Conservation (phyloP, 1,140 invertebrate species). For the Drosophila pruinosa region DNA sequence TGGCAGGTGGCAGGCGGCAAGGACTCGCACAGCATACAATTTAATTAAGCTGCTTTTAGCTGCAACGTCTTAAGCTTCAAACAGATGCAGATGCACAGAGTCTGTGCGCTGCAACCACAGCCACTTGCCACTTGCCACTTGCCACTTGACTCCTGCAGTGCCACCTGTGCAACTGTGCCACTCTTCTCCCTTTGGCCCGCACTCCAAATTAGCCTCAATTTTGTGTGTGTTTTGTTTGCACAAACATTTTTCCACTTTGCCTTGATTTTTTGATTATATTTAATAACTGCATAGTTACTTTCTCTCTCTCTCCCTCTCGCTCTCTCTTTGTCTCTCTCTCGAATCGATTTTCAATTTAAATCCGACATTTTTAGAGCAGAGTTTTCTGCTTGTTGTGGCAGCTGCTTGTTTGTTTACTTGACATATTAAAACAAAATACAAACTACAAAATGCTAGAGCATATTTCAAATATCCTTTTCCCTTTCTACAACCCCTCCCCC, state of each 20-base stretch:
- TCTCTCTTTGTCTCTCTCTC: conserved; percentile 1
- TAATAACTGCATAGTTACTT: neutral
- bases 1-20: neutral
- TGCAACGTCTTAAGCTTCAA: conserved; percentile 47
- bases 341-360: conserved; percentile 45
- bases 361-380: conserved; percentile 5
- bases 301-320: neutral
- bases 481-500: too few species aligned
- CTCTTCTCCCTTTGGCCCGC: neutral
- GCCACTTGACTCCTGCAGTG: conserved; percentile 68
- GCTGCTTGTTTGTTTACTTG: conserved; percentile 23
- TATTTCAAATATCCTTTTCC: conserved; percentile 20
- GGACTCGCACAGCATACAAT: conserved; percentile 31
- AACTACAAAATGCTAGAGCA: conserved; percentile 18
- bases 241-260: neutral
- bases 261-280: neutral
- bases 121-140: conserved; percentile 69
- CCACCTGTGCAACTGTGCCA: conserved; percentile 16
- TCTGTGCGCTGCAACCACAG: conserved; percentile 52
- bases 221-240: neutral
- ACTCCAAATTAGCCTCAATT: conserved; percentile 8
- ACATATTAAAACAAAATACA: conserved; percentile 30
- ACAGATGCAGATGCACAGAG: conserved; percentile 6
- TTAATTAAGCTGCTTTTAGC: conserved; percentile 54
- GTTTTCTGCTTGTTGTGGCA: conserved; percentile 15